Percentiles rank a stretch among this genome's conserved stretches.
phyloP scores from a whole-genome alignment of 2,113 vertebrate species.

The Ardeotis arabs region DNA sequence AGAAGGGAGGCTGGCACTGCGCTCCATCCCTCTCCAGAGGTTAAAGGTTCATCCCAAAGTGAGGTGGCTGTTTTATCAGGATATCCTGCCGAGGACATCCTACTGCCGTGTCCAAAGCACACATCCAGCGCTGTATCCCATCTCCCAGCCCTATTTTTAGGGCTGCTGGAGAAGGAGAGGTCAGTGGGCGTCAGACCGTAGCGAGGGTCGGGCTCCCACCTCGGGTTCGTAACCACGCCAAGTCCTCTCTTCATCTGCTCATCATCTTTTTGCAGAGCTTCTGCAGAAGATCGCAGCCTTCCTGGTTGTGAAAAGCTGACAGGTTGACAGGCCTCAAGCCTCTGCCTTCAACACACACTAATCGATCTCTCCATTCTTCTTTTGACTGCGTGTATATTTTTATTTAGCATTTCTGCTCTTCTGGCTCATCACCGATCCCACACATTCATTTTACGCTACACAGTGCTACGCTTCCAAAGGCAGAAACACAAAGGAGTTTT shows the following conservation, averaged over 20 bases:
- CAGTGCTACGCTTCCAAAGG: neutral
- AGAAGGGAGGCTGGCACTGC: neutral
- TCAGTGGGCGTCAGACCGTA: neutral
- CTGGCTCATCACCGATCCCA: neutral
- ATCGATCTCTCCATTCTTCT: neutral
- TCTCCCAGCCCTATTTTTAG: constrained; percentile 7
- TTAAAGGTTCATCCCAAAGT: neutral
- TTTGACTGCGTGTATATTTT: neutral
- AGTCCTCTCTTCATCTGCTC: neutral
- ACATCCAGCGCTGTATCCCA: rapidly evolving
- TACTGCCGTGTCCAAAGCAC: neutral
- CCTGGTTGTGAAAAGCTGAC: neutral
- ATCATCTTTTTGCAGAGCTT: neutral
- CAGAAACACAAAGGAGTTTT: neutral
- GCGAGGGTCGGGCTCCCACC: neutral
- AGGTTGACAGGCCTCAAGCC: neutral
- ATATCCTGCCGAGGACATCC: constrained; percentile 51
- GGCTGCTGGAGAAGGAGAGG: neutral
- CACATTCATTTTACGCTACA: rapidly evolving
- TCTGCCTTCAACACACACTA: neutral
- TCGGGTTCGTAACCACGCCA: rapidly evolving
- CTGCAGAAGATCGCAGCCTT: neutral
- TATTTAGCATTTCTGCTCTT: neutral
- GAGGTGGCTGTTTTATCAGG: neutral
- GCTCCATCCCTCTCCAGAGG: neutral